Evolutionary conservation across 2,888 invertebrate species (phyloP), one percentile per base, ranked within the genome.

Genomic region (Microdon myrmicae): DNA sequence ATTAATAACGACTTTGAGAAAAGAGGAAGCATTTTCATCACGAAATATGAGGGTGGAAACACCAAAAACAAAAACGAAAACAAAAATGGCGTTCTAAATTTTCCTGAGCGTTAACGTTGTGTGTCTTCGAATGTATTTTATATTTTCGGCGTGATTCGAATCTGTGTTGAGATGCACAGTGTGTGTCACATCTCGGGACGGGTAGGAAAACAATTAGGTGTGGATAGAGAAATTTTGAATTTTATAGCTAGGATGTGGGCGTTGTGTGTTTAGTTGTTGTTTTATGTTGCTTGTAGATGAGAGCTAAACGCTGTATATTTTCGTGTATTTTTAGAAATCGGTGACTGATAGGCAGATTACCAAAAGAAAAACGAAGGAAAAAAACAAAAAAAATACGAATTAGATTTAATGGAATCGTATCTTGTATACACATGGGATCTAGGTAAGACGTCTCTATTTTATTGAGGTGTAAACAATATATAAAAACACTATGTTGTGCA

Each of bases 41-140:
- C 51, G 8, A 23, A 37, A 6, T 56, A 56, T 37, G 61, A 49
- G 61, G 61, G 61, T 56, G 61, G 56, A 29, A 61, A 34, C 17
- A 61, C 56, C 49, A 59, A 53, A n/a, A n/a, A n/a, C n/a, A n/a
- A n/a, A n/a, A n/a, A n/a, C n/a, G n/a, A n/a, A n/a, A n/a, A n/a
- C n/a, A n/a, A n/a, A 59, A 53, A 45, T 17, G 22, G 22, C 16
- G 17, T 35, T 44, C 12, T 19, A 12, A 13, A 35, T 16, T 29
- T 29, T 8, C 4, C n/a, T n/a, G n/a, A n/a, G n/a, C n/a, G n/a
- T n/a, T n/a, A n/a, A n/a, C n/a, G n/a, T n/a, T n/a, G n/a, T n/a
- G n/a, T n/a, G n/a, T n/a, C n/a, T n/a, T n/a, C n/a, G n/a, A n/a
- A n/a, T n/a, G n/a, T n/a, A n/a, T n/a, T n/a, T n/a, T 23, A 23